Base-by-base conservation (phyloP, 2,797 vertebrate genomes). In the Lutra lutra region DNA sequence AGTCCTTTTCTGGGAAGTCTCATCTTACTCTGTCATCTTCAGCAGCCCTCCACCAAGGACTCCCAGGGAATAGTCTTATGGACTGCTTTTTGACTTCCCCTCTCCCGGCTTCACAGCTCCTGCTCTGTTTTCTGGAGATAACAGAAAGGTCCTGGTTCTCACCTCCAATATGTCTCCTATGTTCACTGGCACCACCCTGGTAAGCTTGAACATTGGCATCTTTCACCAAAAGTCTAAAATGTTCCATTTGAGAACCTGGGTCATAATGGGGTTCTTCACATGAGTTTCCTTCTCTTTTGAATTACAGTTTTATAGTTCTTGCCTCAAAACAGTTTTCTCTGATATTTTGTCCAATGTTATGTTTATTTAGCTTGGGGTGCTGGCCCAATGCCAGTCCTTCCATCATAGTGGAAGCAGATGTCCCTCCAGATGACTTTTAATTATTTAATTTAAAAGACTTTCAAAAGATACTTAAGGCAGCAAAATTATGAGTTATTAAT, bases 101-200 rank as follows among this genome's bases (percentile, higher is more conserved):
- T 20, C 17, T 4, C 8, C 17, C 7, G 2, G 2, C 12, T 66
- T 43, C 58, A 73, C 6, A 58, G 15, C 0, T 66, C 35, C 38
- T 66, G 8, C 17, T 58, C 29, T 88, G 2, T 14, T 78, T 32
- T 83, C 38, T 68, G 3, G 5, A 7, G 4, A 38, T 48, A 20
- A 43, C 2, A 48, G 46, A 77, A 7, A 17, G 23, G 14, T 85
- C 3, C 75, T 25, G 60, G 32, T 82, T 40, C 8, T 35, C 38
- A 62, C 15, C 3, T 88, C 27, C 79, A 6, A 58, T 25, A 54
- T 60, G 25, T 11, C 10, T 23, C 40, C 14, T 78, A 21, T 70
- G 13, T 87, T 79, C 18, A 14, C 9, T 38, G 25, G 7, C 70
- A 46, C 15, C 21, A 29, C 2, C 13, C 1, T 40, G 13, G 62